phyloP scores from a whole-genome alignment of 2,888 invertebrate genomes.

The Drosophila formosana region DNA sequence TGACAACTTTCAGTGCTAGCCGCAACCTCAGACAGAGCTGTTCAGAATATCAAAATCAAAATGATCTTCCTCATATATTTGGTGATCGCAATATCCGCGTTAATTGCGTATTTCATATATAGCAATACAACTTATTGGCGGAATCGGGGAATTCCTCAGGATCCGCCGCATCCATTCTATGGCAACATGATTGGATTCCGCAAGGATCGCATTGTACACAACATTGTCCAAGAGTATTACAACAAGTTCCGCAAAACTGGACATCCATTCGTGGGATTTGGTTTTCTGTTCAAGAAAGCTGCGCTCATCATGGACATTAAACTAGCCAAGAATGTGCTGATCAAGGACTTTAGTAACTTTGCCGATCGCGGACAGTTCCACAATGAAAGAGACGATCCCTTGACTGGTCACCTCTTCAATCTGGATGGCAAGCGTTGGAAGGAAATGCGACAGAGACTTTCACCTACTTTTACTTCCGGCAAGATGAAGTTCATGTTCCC shows the following conservation, averaged over 20 bases:
- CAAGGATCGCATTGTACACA: constrained; percentile 39
- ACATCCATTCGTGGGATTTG: constrained; percentile 66
- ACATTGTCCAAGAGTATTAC: constrained; percentile 46
- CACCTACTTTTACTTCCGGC: constrained; percentile 81
- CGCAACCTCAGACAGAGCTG: constrained; percentile 1
- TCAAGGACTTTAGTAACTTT: constrained; percentile 80
- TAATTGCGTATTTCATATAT: constrained; percentile 37
- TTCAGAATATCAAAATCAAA: neutral
- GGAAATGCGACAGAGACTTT: constrained; percentile 82
- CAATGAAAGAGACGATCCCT: constrained; percentile 83
- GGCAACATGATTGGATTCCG: constrained; percentile 54
- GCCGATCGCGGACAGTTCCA: constrained; percentile 80
- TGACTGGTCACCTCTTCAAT: constrained; percentile 80
- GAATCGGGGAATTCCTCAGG: constrained; percentile 46
- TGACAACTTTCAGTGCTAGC: neutral
- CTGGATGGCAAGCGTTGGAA: constrained; percentile 85
- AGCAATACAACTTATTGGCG: constrained; percentile 52
- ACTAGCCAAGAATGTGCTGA: constrained; percentile 56
- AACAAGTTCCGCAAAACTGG: constrained; percentile 49
- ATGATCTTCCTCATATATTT: constrained; percentile 48
- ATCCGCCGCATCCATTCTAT: constrained; percentile 51
- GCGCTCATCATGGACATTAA: constrained; percentile 62
- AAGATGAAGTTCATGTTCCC: constrained; percentile 78
- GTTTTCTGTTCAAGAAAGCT: constrained; percentile 54
- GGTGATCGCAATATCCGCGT: constrained; percentile 37